Conservation (phyloP, 2,113 vertebrate genomes). For the Cyanoramphus novaezelandiae region DNA sequence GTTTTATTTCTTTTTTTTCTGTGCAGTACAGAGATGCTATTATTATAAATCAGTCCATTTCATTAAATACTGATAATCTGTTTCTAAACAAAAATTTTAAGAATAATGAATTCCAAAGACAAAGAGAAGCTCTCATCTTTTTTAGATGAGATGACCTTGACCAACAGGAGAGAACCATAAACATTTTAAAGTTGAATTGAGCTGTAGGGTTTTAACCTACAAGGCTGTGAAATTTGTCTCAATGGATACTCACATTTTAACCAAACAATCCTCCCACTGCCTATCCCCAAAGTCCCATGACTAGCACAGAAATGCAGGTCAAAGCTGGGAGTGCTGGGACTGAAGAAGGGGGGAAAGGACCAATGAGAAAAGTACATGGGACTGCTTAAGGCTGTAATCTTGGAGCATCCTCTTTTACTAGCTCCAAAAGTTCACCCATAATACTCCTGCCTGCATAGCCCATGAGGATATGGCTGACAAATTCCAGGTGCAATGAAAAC, state of each 20-base stretch:
- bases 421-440: not conserved
- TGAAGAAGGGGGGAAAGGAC: not conserved
- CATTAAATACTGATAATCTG: not conserved
- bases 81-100: not conserved
- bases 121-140: not conserved
- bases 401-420: not conserved
- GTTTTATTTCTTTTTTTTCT: not conserved
- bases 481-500: conserved; percentile 5
- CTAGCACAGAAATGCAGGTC: not conserved
- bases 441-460: not conserved
- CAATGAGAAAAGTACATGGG: not conserved
- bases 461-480: conserved; percentile 1
- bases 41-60: not conserved
- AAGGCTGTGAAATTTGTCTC: not conserved
- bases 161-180: not conserved
- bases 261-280: not conserved
- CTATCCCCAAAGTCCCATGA: not conserved
- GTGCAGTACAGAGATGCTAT: not conserved
- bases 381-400: not conserved
- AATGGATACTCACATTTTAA: not conserved
- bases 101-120: not conserved
- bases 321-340: not conserved
- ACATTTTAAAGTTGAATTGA: not conserved
- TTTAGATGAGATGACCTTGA: not conserved
- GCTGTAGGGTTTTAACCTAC: not conserved